Base-by-base conservation (phyloP, 1,140 invertebrate genomes). In the Centruroides vittatus region DNA sequence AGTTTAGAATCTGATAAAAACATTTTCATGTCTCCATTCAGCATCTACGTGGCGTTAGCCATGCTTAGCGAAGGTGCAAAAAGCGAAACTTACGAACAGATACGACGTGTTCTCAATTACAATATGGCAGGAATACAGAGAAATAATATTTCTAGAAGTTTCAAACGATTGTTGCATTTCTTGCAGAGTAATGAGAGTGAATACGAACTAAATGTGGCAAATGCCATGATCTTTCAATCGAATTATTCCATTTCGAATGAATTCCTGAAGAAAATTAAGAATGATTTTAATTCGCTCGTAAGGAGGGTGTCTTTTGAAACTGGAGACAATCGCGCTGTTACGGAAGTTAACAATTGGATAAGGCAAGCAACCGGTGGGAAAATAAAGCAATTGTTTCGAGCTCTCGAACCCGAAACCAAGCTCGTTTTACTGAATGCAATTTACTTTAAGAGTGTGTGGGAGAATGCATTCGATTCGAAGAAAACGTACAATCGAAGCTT, bases 1-100 rank as follows among this genome's bases (percentile, higher is more conserved):
- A 49, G 36, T 12, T 41, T 64, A 11, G 5, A 35, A 1, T 49
- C 52, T 8, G 10, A n/a, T 4, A 57, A 56, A 13, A 70, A 70
- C 52, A 47, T 69, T 5, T 66, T 71, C 48, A 58, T 68, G 10
- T 71, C 70, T 6, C 70, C 70, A 4, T 59, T 67, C 23, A 71
- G 69, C 57, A 67, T 72, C 34, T 61, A 67, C 9, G 54, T 56
- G 4, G 68, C 66, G 5, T 53, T 71, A n/a, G 62, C 62, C 6
- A 68, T 72, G 69, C 57, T 63, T 2, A 64, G 52, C 23, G 55
- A 61, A 11, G 70, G 70, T 13, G 65, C 70, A 4, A 60, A 54
- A 13, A 60, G 63, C 8, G 55, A 67, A 3, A 71, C 70, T 6
- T 59, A 58, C 9, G 13, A 61, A 48, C 56, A 61, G 51, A 61